Base-by-base conservation (phyloP, 1,140 invertebrate genomes). In the Copidosoma floridanum region DNA sequence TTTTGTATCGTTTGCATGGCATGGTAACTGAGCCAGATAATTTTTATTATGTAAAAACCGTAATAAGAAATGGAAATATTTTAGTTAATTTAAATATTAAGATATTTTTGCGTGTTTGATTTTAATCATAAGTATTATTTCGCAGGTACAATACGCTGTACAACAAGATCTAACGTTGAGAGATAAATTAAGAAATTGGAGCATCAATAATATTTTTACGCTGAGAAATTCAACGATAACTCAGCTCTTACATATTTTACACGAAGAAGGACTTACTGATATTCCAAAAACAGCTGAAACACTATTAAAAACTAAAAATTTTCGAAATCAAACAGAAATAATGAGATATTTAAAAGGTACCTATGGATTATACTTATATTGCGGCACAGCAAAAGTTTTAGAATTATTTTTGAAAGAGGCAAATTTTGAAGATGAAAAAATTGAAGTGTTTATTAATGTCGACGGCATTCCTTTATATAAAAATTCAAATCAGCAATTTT, bases 241-340 rank as follows among this genome's bases (percentile, higher is more conserved):
- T 21, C 7, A 46, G 24, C n/a, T 46, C 10, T 21, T 46, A 1
- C 5, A 46, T 10, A 46, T 46, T 20, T 21, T 46, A n/a, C 20
- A n/a, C 20, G 43, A 24, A 23, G 23, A 24, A 21, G 43, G 7
- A 21, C 20, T 21, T 46, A 14, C 3, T 8, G n/a, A 18, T 46
- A 12, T 46, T 12, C 43, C 43, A 6, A 21, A 23, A 23, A 26
- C 24, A 14, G 24, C 24, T 3, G 23, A 27, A 48, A 48, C 23
- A n/a, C 16, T 48, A 48, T 48, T 48, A 7, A 48, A 46, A 46
- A 46, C 16, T 46, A 46, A 46, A 46, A 46, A 46, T n/a, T n/a
- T n/a, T n/a, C n/a, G 18, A 41, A 8, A 41, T 5, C 12, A 6
- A n/a, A 41, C 7, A 41, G 18, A 41, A 41, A 6, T 1, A 6